Evolutionary conservation across 2,888 invertebrate species (phyloP).

Genomic region (Trachelus tabidus): DNA sequence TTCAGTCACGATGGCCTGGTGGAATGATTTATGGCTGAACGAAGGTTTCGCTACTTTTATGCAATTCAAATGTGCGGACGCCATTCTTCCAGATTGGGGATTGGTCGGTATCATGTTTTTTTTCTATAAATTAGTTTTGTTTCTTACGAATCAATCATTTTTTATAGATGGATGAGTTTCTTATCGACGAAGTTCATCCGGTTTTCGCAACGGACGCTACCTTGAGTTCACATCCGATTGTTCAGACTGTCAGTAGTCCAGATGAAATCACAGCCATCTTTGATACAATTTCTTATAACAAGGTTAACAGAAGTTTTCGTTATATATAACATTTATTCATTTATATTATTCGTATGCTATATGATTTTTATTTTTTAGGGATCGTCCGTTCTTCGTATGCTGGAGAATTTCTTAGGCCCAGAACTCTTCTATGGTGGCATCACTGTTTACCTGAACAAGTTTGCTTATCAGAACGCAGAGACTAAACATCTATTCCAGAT

Average conservation of each 20-base stretch:
- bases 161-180: conserved; percentile 81
- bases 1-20: conserved; percentile 92
- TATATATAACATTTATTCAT: conserved; percentile 18
- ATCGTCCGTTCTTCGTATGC: conserved; percentile 88
- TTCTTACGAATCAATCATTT: conserved; percentile 18
- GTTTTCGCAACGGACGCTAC: conserved; percentile 83
- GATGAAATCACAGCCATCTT: conserved; percentile 93
- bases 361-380: conserved; percentile 70
- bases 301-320: conserved; percentile 69
- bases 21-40: conserved; percentile 94
- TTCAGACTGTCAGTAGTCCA: conserved; percentile 85
- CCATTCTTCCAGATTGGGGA: conserved; percentile 82
- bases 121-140: conserved; percentile 14
- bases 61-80: conserved; percentile 81
- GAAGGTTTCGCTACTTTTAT: conserved; percentile 94
- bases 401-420: conserved; percentile 82
- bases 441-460: conserved; percentile 78
- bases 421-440: conserved; percentile 80
- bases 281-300: conserved; percentile 90
- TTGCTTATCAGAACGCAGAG: conserved; percentile 80
- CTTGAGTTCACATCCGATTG: conserved; percentile 89
- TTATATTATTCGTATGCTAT: conserved; percentile 2
- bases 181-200: conserved; percentile 76
- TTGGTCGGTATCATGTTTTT: conserved; percentile 70
- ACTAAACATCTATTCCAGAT: conserved; percentile 82